Evolutionary conservation across 2,888 invertebrate species (phyloP).

Genomic region (Leptinotarsa peninsularis): DNA sequence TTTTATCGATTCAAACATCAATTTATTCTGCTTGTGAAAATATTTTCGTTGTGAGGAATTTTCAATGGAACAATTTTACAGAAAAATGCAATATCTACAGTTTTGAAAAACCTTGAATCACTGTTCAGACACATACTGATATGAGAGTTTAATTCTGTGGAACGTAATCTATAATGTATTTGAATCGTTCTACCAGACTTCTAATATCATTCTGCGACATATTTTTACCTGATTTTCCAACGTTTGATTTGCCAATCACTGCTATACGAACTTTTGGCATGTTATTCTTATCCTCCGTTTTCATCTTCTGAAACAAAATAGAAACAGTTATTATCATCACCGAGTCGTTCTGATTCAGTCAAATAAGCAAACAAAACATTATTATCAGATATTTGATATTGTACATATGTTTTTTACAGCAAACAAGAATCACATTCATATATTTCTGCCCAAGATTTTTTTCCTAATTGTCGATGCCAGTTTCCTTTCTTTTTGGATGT

Average conservation of each 20-base stretch:
- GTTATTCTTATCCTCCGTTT: conserved; percentile 75
- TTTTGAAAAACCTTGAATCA: not conserved
- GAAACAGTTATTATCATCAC: not conserved
- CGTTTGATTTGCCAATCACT: conserved; percentile 81
- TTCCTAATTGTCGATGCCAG: no score
- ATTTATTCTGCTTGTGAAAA: not conserved
- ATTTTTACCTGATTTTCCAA: conserved; percentile 82
- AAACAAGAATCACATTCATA: not conserved
- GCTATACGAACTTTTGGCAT: conserved; percentile 79
- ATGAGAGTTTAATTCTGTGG: no score
- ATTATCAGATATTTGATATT: not conserved
- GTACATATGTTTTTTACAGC: not conserved
- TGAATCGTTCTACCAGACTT: no score
- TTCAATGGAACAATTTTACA: not conserved
- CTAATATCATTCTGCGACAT: no score
- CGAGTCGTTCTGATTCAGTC: not conserved
- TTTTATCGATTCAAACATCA: not conserved
- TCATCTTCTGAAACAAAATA: conserved; percentile 65
- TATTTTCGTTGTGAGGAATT: not conserved
- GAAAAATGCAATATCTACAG: not conserved
- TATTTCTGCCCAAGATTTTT: not conserved
- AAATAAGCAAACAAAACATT: not conserved
- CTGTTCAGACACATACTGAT: no score
- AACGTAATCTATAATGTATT: no score
- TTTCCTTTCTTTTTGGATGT: no score